Evolutionary conservation across 1,140 invertebrate species (phyloP), one percentile per base, ranked within the genome.

Genomic region (Ostrea denselamellosa): DNA sequence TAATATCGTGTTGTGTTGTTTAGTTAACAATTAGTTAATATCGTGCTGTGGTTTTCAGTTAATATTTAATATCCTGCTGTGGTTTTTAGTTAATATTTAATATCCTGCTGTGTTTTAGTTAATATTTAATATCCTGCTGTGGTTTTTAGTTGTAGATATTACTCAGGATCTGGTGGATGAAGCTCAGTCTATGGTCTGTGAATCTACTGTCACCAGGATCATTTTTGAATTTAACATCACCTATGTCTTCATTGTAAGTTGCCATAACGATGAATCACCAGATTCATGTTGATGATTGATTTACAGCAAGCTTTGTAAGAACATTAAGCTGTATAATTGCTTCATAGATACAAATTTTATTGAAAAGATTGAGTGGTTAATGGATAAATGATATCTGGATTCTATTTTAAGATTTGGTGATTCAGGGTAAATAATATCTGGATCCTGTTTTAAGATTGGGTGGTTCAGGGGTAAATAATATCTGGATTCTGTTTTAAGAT

Each of bases 111-210:
- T 17, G 81, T n/a, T n/a, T 44, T 44, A 44, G 34, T 44, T 44
- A 44, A 44, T 44, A 2, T 1, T 44, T 44, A 44, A 44, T 81
- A 82, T 34, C 44, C 44, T 81, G 25, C 84, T 87, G 28, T 17
- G 81, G n/a, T 17, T 86, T 86, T 53, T 81, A 92, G 91, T 88
- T 19, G 52, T 71, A 77, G 92, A 92, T 87, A 92, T 92, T n/a
- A 92, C 92, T 14, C 22, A 85, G 22, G 83, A 90, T 0, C 52
- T 92, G 2, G 9, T 90, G 10, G 12, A 28, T 10, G 58, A 85
- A 19, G 71, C 83, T 34, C 68, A 88, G n/a, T 88, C 90, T 25
- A 28, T 89, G 22, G 88, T 90, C 34, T 92, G 92, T 87, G 17
- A 87, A 87, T 51, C 85, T 65, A 82, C 90, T 87, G 51, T 88